Percentiles rank a stretch among this genome's conserved stretches.
Conservation (phyloP, 2,113 vertebrate species). For the Melanerpes aurifrons region DNA sequence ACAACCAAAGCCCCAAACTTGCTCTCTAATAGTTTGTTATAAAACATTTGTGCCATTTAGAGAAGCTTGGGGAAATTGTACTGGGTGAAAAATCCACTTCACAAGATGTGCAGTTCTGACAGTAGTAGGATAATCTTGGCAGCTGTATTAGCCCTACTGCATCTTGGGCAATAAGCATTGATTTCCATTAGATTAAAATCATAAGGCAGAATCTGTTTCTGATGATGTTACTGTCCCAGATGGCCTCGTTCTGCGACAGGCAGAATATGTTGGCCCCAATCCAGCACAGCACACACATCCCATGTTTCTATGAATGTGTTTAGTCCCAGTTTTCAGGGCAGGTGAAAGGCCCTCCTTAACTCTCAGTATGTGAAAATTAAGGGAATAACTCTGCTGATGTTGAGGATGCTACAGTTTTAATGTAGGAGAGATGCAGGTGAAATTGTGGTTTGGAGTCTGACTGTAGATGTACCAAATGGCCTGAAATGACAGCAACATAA, state of each 20-base stretch:
- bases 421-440: background rate
- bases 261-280: background rate
- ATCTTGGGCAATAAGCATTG: background rate
- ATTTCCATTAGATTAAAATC: background rate
- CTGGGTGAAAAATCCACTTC: background rate
- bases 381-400: background rate
- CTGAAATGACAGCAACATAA: background rate
- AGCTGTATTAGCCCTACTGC: background rate
- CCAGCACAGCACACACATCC: slow-evolving; percentile 32
- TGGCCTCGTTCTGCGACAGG: background rate
- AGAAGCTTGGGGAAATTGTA: background rate
- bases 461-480: background rate
- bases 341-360: background rate
- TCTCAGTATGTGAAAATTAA: background rate
- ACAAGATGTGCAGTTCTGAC: background rate
- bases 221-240: background rate
- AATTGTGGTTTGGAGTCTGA: background rate
- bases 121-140: slow-evolving; percentile 11
- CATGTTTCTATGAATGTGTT: background rate
- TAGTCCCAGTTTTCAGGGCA: background rate
- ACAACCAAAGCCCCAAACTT: background rate
- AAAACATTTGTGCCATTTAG: slow-evolving; percentile 10
- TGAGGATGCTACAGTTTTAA: background rate
- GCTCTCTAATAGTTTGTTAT: background rate
- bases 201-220: slow-evolving; percentile 22